Percentiles rank a stretch among this genome's conserved stretches.
Conservation (phyloP, 2,888 invertebrate species). For the Vesta saturnalis region DNA sequence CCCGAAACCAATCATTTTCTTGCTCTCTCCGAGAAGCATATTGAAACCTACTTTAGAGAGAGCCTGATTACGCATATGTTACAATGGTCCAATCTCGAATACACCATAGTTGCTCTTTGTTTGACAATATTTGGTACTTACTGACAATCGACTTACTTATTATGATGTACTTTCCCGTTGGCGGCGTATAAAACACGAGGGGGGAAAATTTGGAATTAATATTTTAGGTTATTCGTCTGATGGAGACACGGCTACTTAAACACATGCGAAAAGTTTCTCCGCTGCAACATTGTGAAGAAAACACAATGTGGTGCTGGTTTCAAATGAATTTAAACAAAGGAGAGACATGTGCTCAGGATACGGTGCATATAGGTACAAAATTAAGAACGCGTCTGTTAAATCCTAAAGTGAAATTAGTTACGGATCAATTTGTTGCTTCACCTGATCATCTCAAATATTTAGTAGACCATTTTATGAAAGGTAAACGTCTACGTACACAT, state of each 20-base stretch:
- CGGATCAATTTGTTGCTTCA: too few relatives aligned
- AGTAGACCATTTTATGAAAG: too few relatives aligned
- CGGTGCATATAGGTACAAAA: too few relatives aligned
- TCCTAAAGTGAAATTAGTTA: too few relatives aligned
- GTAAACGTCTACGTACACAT: too few relatives aligned
- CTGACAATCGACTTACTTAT: constrained; percentile 39
- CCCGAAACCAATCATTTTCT: constrained; percentile 15
- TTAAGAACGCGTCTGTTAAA: too few relatives aligned
- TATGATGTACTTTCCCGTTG: too few relatives aligned
- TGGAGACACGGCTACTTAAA: neutral
- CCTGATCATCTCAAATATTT: too few relatives aligned
- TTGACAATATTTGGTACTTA: constrained; percentile 40
- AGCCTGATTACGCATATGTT: constrained; percentile 35
- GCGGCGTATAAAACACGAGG: too few relatives aligned
- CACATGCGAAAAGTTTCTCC: neutral
- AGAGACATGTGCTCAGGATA: neutral
- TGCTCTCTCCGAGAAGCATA: constrained; percentile 23
- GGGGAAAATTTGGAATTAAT: too few relatives aligned
- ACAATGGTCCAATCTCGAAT: constrained; percentile 36
- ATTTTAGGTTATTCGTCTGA: neutral
- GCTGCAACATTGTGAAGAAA: neutral
- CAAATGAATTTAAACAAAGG: neutral
- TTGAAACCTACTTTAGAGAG: constrained; percentile 26
- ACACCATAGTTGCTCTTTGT: constrained; percentile 34
- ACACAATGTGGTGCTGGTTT: neutral